A percentile compares a stretch with the other conserved stretches of the same genome.
Conservation (phyloP, 2,888 invertebrate genomes). For the Melolontha melolontha region DNA sequence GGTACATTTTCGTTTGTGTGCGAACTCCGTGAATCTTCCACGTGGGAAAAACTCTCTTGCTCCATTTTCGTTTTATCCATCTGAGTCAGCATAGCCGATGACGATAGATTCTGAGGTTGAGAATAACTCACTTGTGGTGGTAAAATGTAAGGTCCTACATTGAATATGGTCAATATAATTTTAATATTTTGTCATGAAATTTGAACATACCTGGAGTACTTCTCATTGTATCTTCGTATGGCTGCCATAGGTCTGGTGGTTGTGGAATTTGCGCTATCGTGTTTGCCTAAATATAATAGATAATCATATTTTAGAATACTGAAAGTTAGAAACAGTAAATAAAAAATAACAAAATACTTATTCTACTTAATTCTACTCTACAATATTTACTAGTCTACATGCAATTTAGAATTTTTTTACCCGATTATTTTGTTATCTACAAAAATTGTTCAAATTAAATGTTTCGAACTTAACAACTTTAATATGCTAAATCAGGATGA, state of each 20-base stretch:
- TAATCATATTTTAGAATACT: too few relatives aligned
- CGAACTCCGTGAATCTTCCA: conserved; percentile 31
- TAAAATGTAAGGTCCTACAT: conserved; percentile 39
- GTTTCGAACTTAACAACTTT: too few relatives aligned
- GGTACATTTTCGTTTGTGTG: conserved; percentile 54
- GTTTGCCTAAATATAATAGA: conserved; percentile 49
- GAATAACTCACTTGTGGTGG: conserved; percentile 38
- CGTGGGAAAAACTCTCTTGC: conserved; percentile 34
- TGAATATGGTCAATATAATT: neutral
- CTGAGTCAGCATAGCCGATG: conserved; percentile 43
- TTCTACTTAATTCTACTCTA: too few relatives aligned
- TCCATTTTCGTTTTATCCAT: conserved; percentile 35
- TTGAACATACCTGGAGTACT: conserved; percentile 34
- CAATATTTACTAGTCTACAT: too few relatives aligned
- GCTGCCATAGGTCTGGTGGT: conserved; percentile 62
- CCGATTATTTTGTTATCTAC: too few relatives aligned
- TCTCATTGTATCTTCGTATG: conserved; percentile 50
- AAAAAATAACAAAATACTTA: too few relatives aligned
- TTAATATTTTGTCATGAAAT: neutral
- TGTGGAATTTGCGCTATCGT: conserved; percentile 60
- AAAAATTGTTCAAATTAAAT: too few relatives aligned
- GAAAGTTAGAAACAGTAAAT: too few relatives aligned
- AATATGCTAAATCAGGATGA: too few relatives aligned
- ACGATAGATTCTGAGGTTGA: conserved; percentile 34
- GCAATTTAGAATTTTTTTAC: too few relatives aligned